Percentiles rank a stretch among this genome's conserved stretches.
These are phyloP conservation scores for Drosophila nikananu DNA, from an alignment of 1,140 invertebrate species.

Conservation along the genomic window DNA sequence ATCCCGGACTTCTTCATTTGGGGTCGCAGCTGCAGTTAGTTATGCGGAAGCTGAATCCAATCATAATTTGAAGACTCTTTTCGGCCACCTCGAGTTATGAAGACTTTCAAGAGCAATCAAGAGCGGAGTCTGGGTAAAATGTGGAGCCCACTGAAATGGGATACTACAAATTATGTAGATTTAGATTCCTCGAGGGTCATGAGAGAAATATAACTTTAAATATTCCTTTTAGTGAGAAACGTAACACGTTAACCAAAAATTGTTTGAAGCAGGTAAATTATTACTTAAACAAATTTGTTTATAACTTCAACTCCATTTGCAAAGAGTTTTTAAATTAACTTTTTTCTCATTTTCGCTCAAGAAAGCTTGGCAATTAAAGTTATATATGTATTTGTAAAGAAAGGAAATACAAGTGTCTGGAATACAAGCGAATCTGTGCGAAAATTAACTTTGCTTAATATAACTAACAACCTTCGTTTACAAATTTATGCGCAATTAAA, in stretches of 20 bases:
- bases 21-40: constrained; percentile 57
- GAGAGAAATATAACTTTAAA: constrained; percentile 3
- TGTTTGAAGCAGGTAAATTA: background rate
- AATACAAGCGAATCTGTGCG: background rate
- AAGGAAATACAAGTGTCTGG: background rate
- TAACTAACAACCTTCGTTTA: background rate
- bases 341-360: background rate
- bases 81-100: constrained; percentile 25
- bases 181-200: background rate
- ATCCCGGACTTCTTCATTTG: constrained; percentile 32
- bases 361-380: background rate
- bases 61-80: constrained; percentile 57
- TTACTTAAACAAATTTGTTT: no score
- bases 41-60: constrained; percentile 56
- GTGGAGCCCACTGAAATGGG: constrained; percentile 17
- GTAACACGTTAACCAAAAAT: background rate
- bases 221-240: background rate
- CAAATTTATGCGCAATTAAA: background rate
- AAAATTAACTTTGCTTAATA: background rate
- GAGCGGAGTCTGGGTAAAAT: constrained; percentile 3
- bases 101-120: constrained; percentile 43
- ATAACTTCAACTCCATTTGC: background rate
- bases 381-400: background rate
- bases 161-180: constrained; percentile 30
- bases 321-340: background rate